Base-by-base conservation (phyloP, 1,140 invertebrate genomes). In the Drosophila leontia region DNA sequence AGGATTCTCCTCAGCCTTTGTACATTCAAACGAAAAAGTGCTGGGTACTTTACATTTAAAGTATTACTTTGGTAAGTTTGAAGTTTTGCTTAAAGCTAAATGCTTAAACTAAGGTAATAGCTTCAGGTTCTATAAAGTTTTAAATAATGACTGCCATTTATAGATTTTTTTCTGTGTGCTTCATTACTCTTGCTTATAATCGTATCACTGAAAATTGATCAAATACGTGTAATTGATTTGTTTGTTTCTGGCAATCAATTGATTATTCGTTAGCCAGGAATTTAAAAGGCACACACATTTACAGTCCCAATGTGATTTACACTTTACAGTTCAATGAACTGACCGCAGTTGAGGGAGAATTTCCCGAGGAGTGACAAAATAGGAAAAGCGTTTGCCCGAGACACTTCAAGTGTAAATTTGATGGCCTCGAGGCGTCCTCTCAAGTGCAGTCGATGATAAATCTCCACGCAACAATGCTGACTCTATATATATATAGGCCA, bases 341-440 rank as follows among this genome's bases (percentile, higher is more conserved):
- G 72, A 53, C 48, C 61, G 44, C 62, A 60, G 35, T 65, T 32
- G 23, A 47, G 15, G 26, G 51, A 29, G 19, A 11, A 29, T 12
- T 26, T 58, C 32, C 57, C 39, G 39, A 39, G 57, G 37, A 44
- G 55, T 29, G 26, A 50, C 47, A 50, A 39, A 59, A 76, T 39
- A 48, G 57, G 50, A 68, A 67, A 72, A 75, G 61, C 70, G 62
- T 65, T 80, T 62, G 78, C 70, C 62, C 19, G 63, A 76, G 83
- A 87, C 83, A 80, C 76, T 80, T 83, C 60, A 69, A 86, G 84
- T 86, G 84, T 88, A 83, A 86, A 83, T 80, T 86, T 87, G 80
- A 86, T 77, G 78, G 75, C 60, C 71, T 82, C 68, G 12, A 78
- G 77, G 77, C 62, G 81, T 72, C 44, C 75, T 41, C 76, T 80